Evolutionary conservation across 2,888 invertebrate species (phyloP).

Genomic region (Autographa pulchrina): DNA sequence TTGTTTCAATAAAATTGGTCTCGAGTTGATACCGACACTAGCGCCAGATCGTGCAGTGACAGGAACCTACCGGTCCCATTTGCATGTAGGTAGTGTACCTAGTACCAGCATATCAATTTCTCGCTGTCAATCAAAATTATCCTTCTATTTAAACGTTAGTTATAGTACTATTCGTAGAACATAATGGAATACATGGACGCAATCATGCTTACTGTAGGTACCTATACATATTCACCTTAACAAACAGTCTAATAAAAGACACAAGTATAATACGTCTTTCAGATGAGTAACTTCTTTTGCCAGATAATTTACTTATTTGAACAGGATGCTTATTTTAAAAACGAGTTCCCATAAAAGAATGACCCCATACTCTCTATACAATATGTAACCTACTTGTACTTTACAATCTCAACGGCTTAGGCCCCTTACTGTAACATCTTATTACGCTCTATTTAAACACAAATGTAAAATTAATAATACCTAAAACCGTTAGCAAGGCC

Average conservation of each 20-base stretch:
- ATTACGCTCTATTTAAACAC: conserved; percentile 38
- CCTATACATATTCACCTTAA: background rate
- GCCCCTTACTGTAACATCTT: conserved; percentile 10
- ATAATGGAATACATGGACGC: background rate
- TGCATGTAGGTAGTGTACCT: background rate
- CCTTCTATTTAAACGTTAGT: background rate
- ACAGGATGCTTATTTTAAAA: conserved; percentile 15
- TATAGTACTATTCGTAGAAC: background rate
- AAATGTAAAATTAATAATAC: conserved; percentile 29
- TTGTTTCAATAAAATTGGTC: background rate
- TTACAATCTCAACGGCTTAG: conserved; percentile 16
- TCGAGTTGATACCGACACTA: background rate
- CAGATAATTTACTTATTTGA: background rate
- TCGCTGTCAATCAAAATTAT: background rate
- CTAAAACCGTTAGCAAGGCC: conserved; percentile 50
- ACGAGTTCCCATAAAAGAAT: conserved; percentile 8
- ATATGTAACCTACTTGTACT: conserved; percentile 7
- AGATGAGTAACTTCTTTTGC: background rate
- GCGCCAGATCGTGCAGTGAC: background rate
- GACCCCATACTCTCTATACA: background rate
- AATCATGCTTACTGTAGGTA: background rate
- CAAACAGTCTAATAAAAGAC: background rate
- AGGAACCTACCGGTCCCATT: background rate
- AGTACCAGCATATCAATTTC: background rate
- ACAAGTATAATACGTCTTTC: background rate